A percentile compares a stretch with the other conserved stretches of the same genome.
phyloP scores from a whole-genome alignment of 37 sponge, comb jelly and placozoan genomes.

The Oopsacas minuta region DNA sequence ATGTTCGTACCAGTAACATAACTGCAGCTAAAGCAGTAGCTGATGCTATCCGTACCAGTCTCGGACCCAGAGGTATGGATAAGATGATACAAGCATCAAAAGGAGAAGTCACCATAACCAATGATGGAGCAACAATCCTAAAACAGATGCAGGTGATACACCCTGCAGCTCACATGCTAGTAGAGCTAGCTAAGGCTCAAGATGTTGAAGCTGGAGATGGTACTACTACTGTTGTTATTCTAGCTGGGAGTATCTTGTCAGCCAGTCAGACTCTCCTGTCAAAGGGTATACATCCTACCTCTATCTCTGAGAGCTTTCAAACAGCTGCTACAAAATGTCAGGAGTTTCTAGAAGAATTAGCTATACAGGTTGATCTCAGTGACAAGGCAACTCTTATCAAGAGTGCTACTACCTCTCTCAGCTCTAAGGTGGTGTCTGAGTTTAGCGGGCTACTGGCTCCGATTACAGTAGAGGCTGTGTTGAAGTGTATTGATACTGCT shows the following conservation, averaged over 20 bases:
- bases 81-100: conserved; percentile 87
- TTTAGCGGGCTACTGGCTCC: conserved; percentile 83
- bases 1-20: conserved; percentile 80
- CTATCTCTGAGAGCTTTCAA: conserved; percentile 93
- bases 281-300: conserved; percentile 94
- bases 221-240: conserved; percentile 88
- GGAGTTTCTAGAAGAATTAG: conserved; percentile 66
- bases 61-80: conserved; percentile 99
- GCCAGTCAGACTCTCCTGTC: conserved; percentile 71
- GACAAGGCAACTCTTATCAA: conserved; percentile 79
- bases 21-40: conserved; percentile 96
- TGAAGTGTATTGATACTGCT: conserved; percentile 79
- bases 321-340: conserved; percentile 64
- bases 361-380: conserved; percentile 60
- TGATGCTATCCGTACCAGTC: conserved; percentile 94
- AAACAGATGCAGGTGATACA: conserved; percentile 98
- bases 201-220: conserved; percentile 99
- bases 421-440: conserved; percentile 98
- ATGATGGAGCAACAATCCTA: conserved; percentile 98
- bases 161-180: conserved; percentile 97
- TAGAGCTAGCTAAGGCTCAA: conserved; percentile 97
- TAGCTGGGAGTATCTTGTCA: conserved; percentile 82
- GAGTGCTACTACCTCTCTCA: conserved; percentile 93
- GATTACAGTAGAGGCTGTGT: conserved; percentile 84
- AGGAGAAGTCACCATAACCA: conserved; percentile 97